Conservation (phyloP, 2,797 vertebrate genomes). For the Falco concolor region DNA sequence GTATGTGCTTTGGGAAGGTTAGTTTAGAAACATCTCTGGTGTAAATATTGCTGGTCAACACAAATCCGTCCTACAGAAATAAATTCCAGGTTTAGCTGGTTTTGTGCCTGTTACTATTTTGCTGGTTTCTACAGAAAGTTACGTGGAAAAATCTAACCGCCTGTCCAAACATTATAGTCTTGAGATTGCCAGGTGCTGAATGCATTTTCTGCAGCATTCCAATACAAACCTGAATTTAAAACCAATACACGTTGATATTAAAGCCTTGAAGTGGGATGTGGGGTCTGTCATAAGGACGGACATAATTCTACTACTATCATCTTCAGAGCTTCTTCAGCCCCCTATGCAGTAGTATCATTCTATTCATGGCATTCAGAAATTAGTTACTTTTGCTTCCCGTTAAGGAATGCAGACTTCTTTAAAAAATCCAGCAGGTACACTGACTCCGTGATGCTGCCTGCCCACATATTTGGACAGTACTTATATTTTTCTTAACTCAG, state of each 20-base stretch:
- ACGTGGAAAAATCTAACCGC: neutral
- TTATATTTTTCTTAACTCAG: neutral
- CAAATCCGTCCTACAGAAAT: neutral
- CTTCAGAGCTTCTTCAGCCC: neutral
- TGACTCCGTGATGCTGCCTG: neutral
- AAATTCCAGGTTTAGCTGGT: neutral
- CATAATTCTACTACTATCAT: neutral
- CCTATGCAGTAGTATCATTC: neutral
- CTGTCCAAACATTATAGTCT: neutral
- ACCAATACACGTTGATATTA: neutral
- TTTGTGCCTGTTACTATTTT: conserved; percentile 1
- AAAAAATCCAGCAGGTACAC: neutral
- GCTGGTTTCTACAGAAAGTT: conserved; percentile 17
- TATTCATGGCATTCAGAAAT: neutral
- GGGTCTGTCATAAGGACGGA: neutral
- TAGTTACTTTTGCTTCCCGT: neutral
- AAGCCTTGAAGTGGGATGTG: neutral
- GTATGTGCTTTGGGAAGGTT: conserved; percentile 24
- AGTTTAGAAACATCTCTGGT: conserved; percentile 1
- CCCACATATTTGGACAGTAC: neutral
- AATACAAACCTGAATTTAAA: neutral
- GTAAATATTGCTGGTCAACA: neutral
- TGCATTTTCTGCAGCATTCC: neutral
- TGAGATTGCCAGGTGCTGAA: neutral
- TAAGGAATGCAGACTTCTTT: neutral